These are phyloP conservation scores for Lordiphosa andalusiaca DNA, from an alignment of 2,888 invertebrate genomes.

Conservation along the genomic window DNA sequence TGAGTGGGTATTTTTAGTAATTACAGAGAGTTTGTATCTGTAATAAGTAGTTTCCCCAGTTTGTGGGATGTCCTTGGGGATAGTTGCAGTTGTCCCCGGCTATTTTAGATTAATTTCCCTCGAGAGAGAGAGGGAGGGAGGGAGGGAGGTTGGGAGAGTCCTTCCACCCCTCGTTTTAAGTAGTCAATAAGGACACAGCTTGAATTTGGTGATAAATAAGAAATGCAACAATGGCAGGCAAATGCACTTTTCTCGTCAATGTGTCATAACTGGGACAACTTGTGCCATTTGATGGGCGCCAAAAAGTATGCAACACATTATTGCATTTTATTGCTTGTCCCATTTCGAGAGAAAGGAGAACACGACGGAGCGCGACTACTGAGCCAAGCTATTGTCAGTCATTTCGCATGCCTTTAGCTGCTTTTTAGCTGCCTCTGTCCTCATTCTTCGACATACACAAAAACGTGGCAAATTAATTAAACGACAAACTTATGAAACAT, in stretches of 20 bases:
- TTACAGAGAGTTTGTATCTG: slow-evolving; percentile 31
- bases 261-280: slow-evolving; percentile 9
- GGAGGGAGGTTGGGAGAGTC: too few species aligned
- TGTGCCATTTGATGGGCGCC: slow-evolving; percentile 24
- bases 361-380: slow-evolving; percentile 60
- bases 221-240: slow-evolving; percentile 24
- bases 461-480: slow-evolving; percentile 56
- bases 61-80: slow-evolving; percentile 54
- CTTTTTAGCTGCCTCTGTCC: slow-evolving; percentile 33
- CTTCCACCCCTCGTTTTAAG: background rate
- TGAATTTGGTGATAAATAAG: slow-evolving; percentile 33
- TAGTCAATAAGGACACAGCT: slow-evolving; percentile 7
- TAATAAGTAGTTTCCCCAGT: slow-evolving; percentile 53
- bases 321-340: slow-evolving; percentile 67
- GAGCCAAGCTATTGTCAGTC: slow-evolving; percentile 24
- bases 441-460: slow-evolving; percentile 36
- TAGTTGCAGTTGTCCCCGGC: slow-evolving; percentile 25
- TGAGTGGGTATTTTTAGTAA: slow-evolving; percentile 31
- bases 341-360: slow-evolving; percentile 45
- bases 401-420: slow-evolving; percentile 38
- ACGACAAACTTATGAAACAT: slow-evolving; percentile 40
- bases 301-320: slow-evolving; percentile 64
- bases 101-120: slow-evolving; percentile 63
- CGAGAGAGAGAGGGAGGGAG: slow-evolving; percentile 9
- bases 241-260: slow-evolving; percentile 60